Conservation (phyloP, 2,113 vertebrate species). For the Aphyosemion australe region DNA sequence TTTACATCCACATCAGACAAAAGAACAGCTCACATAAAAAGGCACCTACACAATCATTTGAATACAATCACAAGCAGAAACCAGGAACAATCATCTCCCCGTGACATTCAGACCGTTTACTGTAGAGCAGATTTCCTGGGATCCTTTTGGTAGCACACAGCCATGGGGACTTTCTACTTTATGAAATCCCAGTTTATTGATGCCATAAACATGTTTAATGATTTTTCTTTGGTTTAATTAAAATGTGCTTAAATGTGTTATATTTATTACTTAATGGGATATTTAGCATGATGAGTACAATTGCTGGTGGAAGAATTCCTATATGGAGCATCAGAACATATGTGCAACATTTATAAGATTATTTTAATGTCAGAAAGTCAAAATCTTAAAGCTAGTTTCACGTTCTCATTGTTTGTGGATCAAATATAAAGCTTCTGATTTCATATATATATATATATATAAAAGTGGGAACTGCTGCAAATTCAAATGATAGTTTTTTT, state of each 20-base stretch:
- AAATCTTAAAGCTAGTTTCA: constrained; percentile 1
- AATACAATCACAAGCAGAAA: constrained; percentile 47
- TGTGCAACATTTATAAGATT: no score
- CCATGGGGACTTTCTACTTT: constrained; percentile 45
- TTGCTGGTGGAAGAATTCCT: no score
- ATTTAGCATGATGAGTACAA: not conserved
- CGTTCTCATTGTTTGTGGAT: not conserved
- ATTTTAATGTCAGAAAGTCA: no score
- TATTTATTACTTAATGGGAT: not conserved
- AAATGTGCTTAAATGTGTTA: no score
- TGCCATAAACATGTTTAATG: not conserved
- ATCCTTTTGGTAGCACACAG: constrained; percentile 31
- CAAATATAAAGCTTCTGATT: not conserved
- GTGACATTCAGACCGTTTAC: constrained; percentile 19
- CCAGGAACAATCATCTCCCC: constrained; percentile 2
- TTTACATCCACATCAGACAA: constrained; percentile 15
- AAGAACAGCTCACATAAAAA: constrained; percentile 37
- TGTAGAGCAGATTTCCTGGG: constrained; percentile 38
- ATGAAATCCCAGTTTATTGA: constrained; percentile 57
- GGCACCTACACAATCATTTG: constrained; percentile 37
- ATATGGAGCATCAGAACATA: no score
- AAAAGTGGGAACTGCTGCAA: not conserved
- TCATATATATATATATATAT: constrained; percentile 4
- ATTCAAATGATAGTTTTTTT: constrained; percentile 1
- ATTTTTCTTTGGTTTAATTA: constrained; percentile 18